Percentiles rank a stretch among this genome's conserved stretches.
phyloP scores from a whole-genome alignment of 2,888 invertebrate genomes.

The Heliconius aoede region DNA sequence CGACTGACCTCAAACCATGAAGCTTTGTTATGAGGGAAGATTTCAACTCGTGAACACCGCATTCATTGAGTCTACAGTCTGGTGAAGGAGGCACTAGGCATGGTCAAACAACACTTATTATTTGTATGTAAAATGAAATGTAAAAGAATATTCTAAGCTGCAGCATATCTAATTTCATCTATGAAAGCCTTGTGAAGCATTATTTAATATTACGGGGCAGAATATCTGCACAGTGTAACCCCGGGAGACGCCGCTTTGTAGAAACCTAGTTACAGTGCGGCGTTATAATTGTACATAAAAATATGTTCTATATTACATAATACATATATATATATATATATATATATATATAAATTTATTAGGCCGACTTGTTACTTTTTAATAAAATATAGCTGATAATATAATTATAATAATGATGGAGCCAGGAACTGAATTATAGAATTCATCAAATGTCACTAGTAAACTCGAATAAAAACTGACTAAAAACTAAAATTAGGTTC shows the following conservation, averaged over 20 bases:
- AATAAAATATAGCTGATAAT: no score
- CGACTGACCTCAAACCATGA: background rate
- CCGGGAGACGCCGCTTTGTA: slow-evolving; percentile 52
- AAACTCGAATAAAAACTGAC: no score
- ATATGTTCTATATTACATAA: background rate
- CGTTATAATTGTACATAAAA: slow-evolving; percentile 16
- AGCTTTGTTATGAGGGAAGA: background rate
- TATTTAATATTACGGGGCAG: slow-evolving; percentile 17
- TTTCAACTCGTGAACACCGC: background rate
- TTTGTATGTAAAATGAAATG: background rate
- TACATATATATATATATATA: background rate
- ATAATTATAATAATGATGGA: no score
- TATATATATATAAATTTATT: no score
- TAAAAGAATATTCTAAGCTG: background rate
- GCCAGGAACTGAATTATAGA: no score
- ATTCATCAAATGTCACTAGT: no score
- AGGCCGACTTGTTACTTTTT: no score
- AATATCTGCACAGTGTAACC: slow-evolving; percentile 55
- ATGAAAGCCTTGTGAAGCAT: slow-evolving; percentile 31
- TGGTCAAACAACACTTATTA: background rate
- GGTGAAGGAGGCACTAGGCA: background rate
- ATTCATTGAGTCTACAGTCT: background rate
- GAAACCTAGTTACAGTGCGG: slow-evolving; percentile 37
- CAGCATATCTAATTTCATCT: slow-evolving; percentile 45
- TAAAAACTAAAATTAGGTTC: no score